phyloP scores from a whole-genome alignment of 2,888 invertebrate species.

The Cremastinae sp. region DNA sequence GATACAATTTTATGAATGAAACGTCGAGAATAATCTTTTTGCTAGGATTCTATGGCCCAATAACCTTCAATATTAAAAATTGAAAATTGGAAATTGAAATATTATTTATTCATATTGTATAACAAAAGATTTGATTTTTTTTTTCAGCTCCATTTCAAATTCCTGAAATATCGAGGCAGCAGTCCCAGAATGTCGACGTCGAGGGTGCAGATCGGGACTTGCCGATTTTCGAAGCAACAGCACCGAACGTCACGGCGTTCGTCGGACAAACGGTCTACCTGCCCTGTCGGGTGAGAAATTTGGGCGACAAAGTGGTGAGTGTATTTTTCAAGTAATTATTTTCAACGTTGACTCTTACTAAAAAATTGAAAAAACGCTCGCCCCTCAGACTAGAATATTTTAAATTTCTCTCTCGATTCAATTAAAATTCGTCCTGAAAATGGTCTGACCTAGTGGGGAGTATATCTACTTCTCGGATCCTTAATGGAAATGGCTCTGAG shows the following conservation, averaged over 20 bases:
- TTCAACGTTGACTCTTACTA: conserved; percentile 1
- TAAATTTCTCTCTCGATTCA: not conserved
- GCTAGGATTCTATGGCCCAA: too few relatives aligned
- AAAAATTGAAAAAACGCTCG: conserved; percentile 9
- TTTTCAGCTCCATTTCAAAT: conserved; percentile 58
- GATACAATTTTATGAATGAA: too few relatives aligned
- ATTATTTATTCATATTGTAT: too few relatives aligned
- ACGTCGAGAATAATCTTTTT: too few relatives aligned
- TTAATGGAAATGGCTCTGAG: too few relatives aligned
- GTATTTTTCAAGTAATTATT: conserved; percentile 4
- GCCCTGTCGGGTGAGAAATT: conserved; percentile 76
- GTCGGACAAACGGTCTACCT: conserved; percentile 78
- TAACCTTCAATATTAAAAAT: too few relatives aligned
- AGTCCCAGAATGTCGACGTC: conserved; percentile 54
- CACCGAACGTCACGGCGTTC: conserved; percentile 76
- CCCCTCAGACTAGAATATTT: not conserved
- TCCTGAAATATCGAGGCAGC: conserved; percentile 49
- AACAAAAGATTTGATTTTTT: too few relatives aligned
- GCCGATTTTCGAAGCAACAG: conserved; percentile 77
- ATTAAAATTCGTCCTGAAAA: too few relatives aligned
- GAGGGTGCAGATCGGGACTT: conserved; percentile 66
- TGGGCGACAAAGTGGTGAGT: conserved; percentile 78
- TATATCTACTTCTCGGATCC: too few relatives aligned
- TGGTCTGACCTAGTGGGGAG: too few relatives aligned
- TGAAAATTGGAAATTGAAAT: too few relatives aligned